Percentiles rank a stretch among this genome's conserved stretches.
These are phyloP conservation scores for Ctenodactylus gundi DNA, from an alignment of 2,113 vertebrate species.

Conservation along the genomic window DNA sequence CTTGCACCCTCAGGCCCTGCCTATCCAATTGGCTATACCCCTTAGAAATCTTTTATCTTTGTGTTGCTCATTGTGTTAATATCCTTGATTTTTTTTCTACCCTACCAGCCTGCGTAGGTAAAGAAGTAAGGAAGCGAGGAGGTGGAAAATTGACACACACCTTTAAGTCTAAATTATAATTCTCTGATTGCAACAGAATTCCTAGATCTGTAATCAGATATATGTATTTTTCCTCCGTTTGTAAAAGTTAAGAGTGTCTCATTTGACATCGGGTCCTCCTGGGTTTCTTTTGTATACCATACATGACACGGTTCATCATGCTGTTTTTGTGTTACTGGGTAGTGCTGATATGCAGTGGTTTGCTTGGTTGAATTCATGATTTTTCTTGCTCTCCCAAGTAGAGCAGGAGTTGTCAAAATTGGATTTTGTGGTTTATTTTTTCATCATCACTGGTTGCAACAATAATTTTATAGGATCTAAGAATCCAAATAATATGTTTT, in stretches of 20 bases:
- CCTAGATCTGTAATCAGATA: slow-evolving; percentile 42
- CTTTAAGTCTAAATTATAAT: slow-evolving; percentile 27
- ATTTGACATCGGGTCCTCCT: neutral
- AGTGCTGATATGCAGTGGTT: neutral
- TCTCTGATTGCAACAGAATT: neutral
- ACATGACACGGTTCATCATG: neutral
- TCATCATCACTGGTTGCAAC: neutral
- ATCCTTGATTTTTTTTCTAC: slow-evolving; percentile 29
- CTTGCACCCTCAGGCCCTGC: neutral
- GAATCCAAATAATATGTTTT: slow-evolving; percentile 9
- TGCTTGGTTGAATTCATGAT: slow-evolving; percentile 31
- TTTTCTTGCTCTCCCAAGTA: slow-evolving; percentile 47
- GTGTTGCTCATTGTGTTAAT: slow-evolving; percentile 30
- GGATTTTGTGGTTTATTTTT: slow-evolving; percentile 53
- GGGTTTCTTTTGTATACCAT: slow-evolving; percentile 30
- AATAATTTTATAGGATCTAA: slow-evolving; percentile 34
- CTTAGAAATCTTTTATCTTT: slow-evolving; percentile 49
- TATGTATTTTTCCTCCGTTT: neutral
- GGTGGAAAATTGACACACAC: neutral
- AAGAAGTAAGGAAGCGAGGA: neutral
- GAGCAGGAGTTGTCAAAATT: slow-evolving; percentile 20
- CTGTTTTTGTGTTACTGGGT: neutral
- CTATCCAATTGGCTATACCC: neutral
- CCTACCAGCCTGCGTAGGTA: neutral
- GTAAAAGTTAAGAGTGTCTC: neutral